Base-by-base conservation (phyloP, 2,113 vertebrate genomes). In the Poecilia latipinna region DNA sequence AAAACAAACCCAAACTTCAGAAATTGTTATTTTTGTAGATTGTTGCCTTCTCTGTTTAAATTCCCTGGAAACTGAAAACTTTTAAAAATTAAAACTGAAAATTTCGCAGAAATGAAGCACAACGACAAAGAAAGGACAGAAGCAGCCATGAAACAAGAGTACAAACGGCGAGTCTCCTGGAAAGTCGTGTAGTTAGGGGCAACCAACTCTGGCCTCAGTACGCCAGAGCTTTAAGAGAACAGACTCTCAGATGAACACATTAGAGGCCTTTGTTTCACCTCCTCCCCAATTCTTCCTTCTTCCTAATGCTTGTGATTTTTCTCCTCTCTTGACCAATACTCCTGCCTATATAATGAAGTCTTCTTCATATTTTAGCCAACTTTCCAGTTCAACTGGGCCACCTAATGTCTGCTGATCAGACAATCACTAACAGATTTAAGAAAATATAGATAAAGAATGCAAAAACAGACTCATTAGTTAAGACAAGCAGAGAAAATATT, bases 151-250 rank as follows among this genome's bases (percentile, higher is more conserved):
- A 66, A 74, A 75, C 33, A 26, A 54, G 60, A 68, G 35, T 54
- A 62, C 65, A 78, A 83, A 80, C 37, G 39, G 60, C 28, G 35
- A 0, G 37, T 35, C 33, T 31, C 37, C 35, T 62, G 33, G 78
- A 83, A 75, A 39, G 61, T 37, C 35, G 67, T 22, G 32, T 79
- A 69, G 72, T 79, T 81, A 78, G 22, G 66, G 63, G 81, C 57
- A 82, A 83, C 86, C 61, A 22, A 74, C 32, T n/a, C 15, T 84
- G 74, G 82, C 68, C 71, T 67, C 57, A 31, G 32, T 37, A 68
- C 57, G 78, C 60, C 57, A 35, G 61, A n/a, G n/a, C 68, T 68
- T 72, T 26, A 68, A 82, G 68, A 70, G 48, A 22, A 57, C 78
- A 84, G 57, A 74, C 26, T 44, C 61, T 77, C 33, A 82, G 78